Percentiles rank a stretch among this genome's conserved stretches.
Conservation (phyloP, 2,113 vertebrate genomes). For the Hypomesus transpacificus region DNA sequence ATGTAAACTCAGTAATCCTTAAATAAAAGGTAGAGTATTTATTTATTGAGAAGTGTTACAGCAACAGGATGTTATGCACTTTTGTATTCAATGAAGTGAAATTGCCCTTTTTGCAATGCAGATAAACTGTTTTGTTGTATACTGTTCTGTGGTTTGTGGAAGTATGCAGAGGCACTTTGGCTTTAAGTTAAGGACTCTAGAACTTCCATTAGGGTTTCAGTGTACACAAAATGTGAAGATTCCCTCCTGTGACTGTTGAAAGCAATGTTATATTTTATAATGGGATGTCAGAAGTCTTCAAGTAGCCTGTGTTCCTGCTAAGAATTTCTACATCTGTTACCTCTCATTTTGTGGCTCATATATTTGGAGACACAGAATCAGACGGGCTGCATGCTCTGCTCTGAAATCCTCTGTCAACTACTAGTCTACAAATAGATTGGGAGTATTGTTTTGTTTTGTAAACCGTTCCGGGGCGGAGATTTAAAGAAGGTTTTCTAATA, state of each 20-base stretch:
- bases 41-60: not conserved
- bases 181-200: conserved; percentile 23
- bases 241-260: conserved; percentile 59
- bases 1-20: no score
- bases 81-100: conserved; percentile 33
- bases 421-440: no score
- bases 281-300: conserved; percentile 55
- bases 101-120: conserved; percentile 20
- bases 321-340: conserved; percentile 33
- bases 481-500: no score
- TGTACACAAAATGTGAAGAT: conserved; percentile 51
- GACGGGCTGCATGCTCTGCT: not conserved
- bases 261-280: conserved; percentile 58
- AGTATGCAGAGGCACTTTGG: no score
- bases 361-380: not conserved
- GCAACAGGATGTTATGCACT: conserved; percentile 3
- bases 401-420: no score
- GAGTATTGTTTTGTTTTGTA: no score
- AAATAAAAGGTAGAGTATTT: no score
- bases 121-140: conserved; percentile 12
- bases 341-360: conserved; percentile 22
- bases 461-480: no score
- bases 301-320: conserved; percentile 34
- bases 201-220: conserved; percentile 17
- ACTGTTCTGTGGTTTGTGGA: no score